Evolutionary conservation across 2,888 invertebrate species (phyloP).

Genomic region (Sesia apiformis): DNA sequence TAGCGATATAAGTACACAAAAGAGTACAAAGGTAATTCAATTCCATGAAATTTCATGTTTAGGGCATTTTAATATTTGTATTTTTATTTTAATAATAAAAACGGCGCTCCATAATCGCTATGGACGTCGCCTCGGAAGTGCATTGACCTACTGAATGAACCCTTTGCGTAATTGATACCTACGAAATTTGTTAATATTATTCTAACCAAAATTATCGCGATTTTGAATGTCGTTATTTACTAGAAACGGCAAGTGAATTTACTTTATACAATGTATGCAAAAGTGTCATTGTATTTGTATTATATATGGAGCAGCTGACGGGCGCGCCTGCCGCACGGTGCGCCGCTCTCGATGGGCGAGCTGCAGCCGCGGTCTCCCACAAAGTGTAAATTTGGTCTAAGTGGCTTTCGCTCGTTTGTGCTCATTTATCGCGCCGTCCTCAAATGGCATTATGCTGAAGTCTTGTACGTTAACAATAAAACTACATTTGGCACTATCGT

Average conservation of each 20-base stretch:
- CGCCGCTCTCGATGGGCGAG: conserved; percentile 26
- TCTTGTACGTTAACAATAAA: conserved; percentile 54
- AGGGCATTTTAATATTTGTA: conserved; percentile 20
- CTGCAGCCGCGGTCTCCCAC: conserved; percentile 58
- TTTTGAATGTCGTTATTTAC: background rate
- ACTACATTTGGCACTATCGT: conserved; percentile 48
- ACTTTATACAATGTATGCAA: too few relatives aligned
- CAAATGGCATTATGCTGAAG: conserved; percentile 45
- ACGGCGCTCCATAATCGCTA: conserved; percentile 55
- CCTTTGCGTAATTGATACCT: background rate
- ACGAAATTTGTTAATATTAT: background rate
- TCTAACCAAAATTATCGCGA: background rate
- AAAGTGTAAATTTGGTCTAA: conserved; percentile 72
- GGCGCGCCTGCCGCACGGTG: conserved; percentile 22
- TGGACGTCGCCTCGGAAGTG: conserved; percentile 66
- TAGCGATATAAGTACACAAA: too few relatives aligned
- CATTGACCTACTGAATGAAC: conserved; percentile 59
- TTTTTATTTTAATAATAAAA: conserved; percentile 34
- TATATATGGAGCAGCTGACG: conserved; percentile 51
- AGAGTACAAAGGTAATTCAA: too few relatives aligned
- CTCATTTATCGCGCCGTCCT: conserved; percentile 58
- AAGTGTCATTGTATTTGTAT: background rate
- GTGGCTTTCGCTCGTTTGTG: conserved; percentile 68
- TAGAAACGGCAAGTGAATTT: background rate
- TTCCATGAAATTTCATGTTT: too few relatives aligned